phyloP scores from a whole-genome alignment of 2,888 invertebrate species.

The Trisateles emortualis region DNA sequence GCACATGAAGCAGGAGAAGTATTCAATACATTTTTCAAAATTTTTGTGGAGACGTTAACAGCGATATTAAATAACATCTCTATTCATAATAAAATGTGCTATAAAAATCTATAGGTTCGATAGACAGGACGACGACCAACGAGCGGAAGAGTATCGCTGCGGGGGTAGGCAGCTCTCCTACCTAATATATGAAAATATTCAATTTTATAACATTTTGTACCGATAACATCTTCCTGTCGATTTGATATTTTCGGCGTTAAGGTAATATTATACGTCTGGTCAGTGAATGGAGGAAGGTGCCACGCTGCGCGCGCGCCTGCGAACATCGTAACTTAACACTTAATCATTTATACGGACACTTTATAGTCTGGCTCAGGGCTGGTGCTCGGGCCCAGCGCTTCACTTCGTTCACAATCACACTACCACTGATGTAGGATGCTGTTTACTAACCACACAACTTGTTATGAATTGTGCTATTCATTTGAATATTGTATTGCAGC shows the following conservation, averaged over 20 bases:
- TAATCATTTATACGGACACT: constrained; percentile 83
- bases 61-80: constrained; percentile 84
- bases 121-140: constrained; percentile 40
- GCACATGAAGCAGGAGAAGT: constrained; percentile 57
- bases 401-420: constrained; percentile 48
- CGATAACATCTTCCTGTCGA: constrained; percentile 85
- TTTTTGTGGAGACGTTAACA: constrained; percentile 79
- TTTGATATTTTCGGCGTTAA: constrained; percentile 86
- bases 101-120: constrained; percentile 62
- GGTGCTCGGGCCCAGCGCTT: constrained; percentile 35
- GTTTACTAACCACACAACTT: constrained; percentile 30
- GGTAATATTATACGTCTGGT: constrained; percentile 78
- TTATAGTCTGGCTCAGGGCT: constrained; percentile 68
- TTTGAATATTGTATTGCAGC: constrained; percentile 41
- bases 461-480: constrained; percentile 44
- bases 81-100: constrained; percentile 79
- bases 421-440: constrained; percentile 33
- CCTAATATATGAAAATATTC: constrained; percentile 81
- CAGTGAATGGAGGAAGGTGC: constrained; percentile 76
- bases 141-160: constrained; percentile 72
- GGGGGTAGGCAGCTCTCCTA: constrained; percentile 68
- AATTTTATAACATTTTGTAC: constrained; percentile 83
- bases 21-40: constrained; percentile 61
- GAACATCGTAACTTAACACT: constrained; percentile 84
- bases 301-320: constrained; percentile 79